Percentiles rank a stretch among this genome's conserved stretches.
Conservation (phyloP, 2,888 invertebrate species). For the Chrysotoxum bicinctum region DNA sequence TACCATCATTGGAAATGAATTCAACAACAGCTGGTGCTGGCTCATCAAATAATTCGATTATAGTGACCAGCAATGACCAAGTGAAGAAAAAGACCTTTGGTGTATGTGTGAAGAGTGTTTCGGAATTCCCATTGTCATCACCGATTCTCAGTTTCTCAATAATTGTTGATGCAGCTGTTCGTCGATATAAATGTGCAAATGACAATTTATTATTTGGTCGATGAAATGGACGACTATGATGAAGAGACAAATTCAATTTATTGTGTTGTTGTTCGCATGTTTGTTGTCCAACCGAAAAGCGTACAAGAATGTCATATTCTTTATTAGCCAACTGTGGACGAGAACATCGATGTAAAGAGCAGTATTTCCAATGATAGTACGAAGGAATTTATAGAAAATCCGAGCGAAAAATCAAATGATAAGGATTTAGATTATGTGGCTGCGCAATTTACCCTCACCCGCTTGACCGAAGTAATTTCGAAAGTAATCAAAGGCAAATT, state of each 20-base stretch:
- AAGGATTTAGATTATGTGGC: conserved; percentile 55
- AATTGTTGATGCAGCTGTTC: conserved; percentile 89
- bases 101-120: conserved; percentile 88
- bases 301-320: conserved; percentile 92
- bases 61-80: conserved; percentile 26
- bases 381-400: conserved; percentile 57
- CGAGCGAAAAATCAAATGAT: conserved; percentile 73
- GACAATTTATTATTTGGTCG: conserved; percentile 82
- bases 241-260: conserved; percentile 83
- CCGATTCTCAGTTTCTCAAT: conserved; percentile 94
- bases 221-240: conserved; percentile 85
- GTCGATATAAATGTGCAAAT: conserved; percentile 82
- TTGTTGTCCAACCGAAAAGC: conserved; percentile 93
- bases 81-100: conserved; percentile 77
- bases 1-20: conserved; percentile 43
- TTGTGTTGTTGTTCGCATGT: conserved; percentile 84
- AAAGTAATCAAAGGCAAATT: conserved; percentile 83
- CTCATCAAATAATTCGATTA: conserved; percentile 29
- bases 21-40: conserved; percentile 3
- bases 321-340: conserved; percentile 82
- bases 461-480: conserved; percentile 83
- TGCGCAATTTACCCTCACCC: conserved; percentile 80
- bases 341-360: conserved; percentile 76
- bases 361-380: conserved; percentile 74
- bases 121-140: conserved; percentile 93